Evolutionary conservation across 2,888 invertebrate species (phyloP).

Genomic region (Saturnia japonica): DNA sequence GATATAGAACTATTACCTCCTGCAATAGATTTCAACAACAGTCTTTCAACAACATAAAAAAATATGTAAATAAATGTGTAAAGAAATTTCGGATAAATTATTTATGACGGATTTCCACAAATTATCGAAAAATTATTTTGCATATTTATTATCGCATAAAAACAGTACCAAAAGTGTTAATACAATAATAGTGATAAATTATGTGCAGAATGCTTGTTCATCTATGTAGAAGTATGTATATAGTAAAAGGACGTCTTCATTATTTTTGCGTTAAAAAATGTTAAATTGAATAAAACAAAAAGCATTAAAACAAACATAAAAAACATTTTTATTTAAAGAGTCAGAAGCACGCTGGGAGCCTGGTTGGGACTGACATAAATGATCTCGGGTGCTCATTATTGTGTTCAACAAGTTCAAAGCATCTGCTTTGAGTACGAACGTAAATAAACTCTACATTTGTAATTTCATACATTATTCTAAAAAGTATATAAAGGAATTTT

Average conservation of each 20-base stretch:
- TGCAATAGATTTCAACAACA: too few species aligned
- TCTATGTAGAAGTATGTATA: not conserved
- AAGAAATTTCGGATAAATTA: too few species aligned
- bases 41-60: too few species aligned
- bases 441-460: conserved; percentile 4
- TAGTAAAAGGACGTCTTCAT: not conserved
- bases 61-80: too few species aligned
- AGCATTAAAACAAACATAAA: too few species aligned
- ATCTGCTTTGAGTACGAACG: not conserved
- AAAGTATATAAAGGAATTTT: not conserved
- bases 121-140: too few species aligned
- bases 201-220: not conserved
- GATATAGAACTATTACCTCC: too few species aligned
- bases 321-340: not conserved
- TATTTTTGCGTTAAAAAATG: too few species aligned
- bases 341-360: not conserved
- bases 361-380: conserved; percentile 9
- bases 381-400: conserved; percentile 2
- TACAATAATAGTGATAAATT: not conserved
- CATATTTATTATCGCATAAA: too few species aligned
- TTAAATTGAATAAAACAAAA: too few species aligned
- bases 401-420: conserved; percentile 6
- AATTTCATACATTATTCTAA: not conserved
- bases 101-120: too few species aligned
- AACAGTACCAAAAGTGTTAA: too few species aligned